Evolutionary conservation across 2,888 invertebrate genomes (phyloP).

Genomic region (Cartodere bifasciata): DNA sequence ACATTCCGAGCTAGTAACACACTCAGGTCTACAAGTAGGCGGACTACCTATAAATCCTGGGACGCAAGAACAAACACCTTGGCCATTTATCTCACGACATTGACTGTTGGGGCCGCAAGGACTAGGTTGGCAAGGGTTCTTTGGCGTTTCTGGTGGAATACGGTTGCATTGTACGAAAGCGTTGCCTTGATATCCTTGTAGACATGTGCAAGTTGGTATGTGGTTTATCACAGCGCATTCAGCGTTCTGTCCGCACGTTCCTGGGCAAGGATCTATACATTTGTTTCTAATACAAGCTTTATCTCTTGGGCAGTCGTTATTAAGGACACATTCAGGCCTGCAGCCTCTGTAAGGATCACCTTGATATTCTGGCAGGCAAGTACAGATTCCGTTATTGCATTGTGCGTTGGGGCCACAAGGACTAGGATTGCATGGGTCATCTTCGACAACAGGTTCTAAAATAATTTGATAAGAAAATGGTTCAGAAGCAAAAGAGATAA

Average conservation of each 20-base stretch:
- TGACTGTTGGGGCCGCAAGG: constrained; percentile 45
- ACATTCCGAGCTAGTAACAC: constrained; percentile 45
- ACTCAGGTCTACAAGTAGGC: constrained; percentile 45
- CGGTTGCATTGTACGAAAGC: constrained; percentile 52
- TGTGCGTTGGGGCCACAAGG: constrained; percentile 62
- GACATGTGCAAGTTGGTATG: constrained; percentile 53
- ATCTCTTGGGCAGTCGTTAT: constrained; percentile 52
- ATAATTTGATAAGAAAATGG: constrained; percentile 1
- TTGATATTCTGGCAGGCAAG: constrained; percentile 50
- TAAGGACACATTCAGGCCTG: constrained; percentile 57
- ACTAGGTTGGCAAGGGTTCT: constrained; percentile 41
- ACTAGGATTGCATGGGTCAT: constrained; percentile 54
- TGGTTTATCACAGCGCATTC: constrained; percentile 62
- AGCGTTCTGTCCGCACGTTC: constrained; percentile 58
- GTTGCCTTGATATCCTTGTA: constrained; percentile 49
- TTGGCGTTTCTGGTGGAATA: constrained; percentile 16
- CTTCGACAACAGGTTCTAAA: constrained; percentile 21
- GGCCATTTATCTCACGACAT: constrained; percentile 40
- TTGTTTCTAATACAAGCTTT: constrained; percentile 58
- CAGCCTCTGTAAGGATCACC: constrained; percentile 59
- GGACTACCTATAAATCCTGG: constrained; percentile 43
- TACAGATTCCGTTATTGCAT: constrained; percentile 55
- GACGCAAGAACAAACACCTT: constrained; percentile 45
- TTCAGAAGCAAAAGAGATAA: neutral
- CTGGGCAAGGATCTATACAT: constrained; percentile 60